Base-by-base conservation (phyloP, 2,797 vertebrate genomes). In the Takifugu rubripes region DNA sequence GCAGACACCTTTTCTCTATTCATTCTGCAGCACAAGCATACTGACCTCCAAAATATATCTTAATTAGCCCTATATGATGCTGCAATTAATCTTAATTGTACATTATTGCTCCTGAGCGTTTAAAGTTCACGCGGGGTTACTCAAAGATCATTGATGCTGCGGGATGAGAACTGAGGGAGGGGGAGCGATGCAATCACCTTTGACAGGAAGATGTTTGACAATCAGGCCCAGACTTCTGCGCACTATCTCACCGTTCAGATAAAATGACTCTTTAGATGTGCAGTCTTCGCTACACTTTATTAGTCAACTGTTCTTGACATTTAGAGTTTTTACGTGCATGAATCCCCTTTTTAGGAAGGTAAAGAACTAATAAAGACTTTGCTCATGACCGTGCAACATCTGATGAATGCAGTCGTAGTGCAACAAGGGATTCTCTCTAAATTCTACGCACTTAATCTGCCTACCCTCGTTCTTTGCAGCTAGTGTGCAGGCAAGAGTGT, bases 231-330 rank as follows among this genome's bases (percentile, higher is more conserved):
- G 64, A 69, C 31, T 33, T 64, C 52, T 62, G 65, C 54, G 57
- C 61, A 59, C 54, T 70, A 55, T 81, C 83, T 83, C 72, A 82
- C 56, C 66, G 79, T 72, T 66, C 64, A 82, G 84, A 86, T 56
- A 24, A 52, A 46, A 64, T 60, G 27, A 61, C 63, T 45, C 74
- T 78, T 76, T 75, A 84, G 65, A 76, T 76, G 70, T 63, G 55
- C 58, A 43, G 63, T 53, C 24, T 50, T 56, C 26, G 33, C 53
- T 50, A 12, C 42, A 46, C 25, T 66, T 64, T 61, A 16, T 43
- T 52, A 49, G 50, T 29, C 9, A 58, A 52, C 40, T 46, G 42
- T 42, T 63, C 21, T 43, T 45, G 58, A 8, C 25, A 70, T 71
- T 77, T 9, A 7, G 10, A 7, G 10, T 1, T 29, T 29, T 29